Evolutionary conservation across 2,113 vertebrate species (phyloP), one percentile per base, ranked within the genome.

Genomic region (Lontra canadensis): DNA sequence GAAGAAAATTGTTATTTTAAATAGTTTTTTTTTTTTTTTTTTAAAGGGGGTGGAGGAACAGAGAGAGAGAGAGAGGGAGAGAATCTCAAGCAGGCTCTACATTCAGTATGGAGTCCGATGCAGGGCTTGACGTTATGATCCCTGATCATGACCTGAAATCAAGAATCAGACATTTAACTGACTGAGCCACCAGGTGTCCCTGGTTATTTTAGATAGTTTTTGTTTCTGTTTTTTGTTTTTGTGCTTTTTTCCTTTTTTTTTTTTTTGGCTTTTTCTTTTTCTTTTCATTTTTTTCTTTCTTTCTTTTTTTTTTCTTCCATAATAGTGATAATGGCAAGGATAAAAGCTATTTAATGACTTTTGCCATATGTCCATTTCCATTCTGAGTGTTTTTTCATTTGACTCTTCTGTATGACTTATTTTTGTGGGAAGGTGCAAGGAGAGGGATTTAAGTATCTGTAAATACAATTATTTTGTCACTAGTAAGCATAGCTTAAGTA

Each of bases 401-500:
- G 61, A 88, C 42, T 69, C 3, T 47, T 87, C 12, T 94, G 52
- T 71, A 52, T 61, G 34, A 94, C 52, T 8, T 25, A 82, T 82
- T 90, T 29, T 74, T 39, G 73, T 74, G 36, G 29, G 18, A 44
- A 36, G 57, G 25, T 73, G 26, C 2, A 7, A 49, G 17, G 23
- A 36, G 34, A 63, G 10, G 21, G 65, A 31, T 55, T 81, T 81
- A 88, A 82, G 18, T 74, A 55, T 57, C 11, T 81, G 20, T 82
- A 47, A 73, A 47, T 94, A 63, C 3, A 83, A n/a, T 92, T 88
- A 65, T 95, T 93, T 81, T 84, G 47, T 82, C 59, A 42, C n/a
- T 76, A n/a, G 67, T 96, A 73, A 95, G 26, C 25, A 76, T 69
- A 81, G 47, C 52, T 94, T 88, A 76, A 39, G 47, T 92, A 67